A percentile compares a stretch with the other conserved stretches of the same genome.
Conservation (phyloP, 1,140 invertebrate species). For the Ceratosolen solmsi region DNA sequence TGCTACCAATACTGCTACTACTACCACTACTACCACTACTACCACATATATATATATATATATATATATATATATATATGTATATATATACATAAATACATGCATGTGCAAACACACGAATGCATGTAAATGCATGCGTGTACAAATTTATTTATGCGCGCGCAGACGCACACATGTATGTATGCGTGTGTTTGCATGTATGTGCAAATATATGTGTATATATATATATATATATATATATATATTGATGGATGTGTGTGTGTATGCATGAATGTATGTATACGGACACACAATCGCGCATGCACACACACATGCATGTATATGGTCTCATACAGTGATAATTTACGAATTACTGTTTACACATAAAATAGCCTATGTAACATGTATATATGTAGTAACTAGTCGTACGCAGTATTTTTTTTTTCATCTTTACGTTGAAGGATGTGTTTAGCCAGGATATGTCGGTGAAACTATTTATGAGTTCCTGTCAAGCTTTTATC, state of each 20-base stretch:
- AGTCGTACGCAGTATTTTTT: constrained; percentile 47
- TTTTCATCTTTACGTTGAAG: constrained; percentile 50
- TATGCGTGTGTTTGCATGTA: constrained; percentile 1
- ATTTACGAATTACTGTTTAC: constrained; percentile 67
- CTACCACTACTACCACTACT: too few species aligned
- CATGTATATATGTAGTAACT: constrained; percentile 56
- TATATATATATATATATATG: too few species aligned
- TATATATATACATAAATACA: too few species aligned
- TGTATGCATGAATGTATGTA: too few species aligned
- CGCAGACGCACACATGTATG: not conserved
- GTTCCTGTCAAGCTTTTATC: constrained; percentile 50
- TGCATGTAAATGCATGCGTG: constrained; percentile 55
- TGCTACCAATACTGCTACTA: too few species aligned
- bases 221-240: not conserved
- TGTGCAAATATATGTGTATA: not conserved
- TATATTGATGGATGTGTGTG: not conserved
- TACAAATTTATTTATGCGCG: constrained; percentile 55
- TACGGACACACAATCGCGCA: not conserved
- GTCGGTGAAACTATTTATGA: constrained; percentile 70
- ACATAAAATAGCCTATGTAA: constrained; percentile 70
- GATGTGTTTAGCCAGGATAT: constrained; percentile 72
- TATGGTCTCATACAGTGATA: constrained; percentile 65
- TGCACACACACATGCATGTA: not conserved
- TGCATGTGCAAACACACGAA: too few species aligned
- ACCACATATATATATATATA: too few species aligned